Conservation (phyloP, 1,140 invertebrate genomes). For the Meloidogyne hapla region DNA sequence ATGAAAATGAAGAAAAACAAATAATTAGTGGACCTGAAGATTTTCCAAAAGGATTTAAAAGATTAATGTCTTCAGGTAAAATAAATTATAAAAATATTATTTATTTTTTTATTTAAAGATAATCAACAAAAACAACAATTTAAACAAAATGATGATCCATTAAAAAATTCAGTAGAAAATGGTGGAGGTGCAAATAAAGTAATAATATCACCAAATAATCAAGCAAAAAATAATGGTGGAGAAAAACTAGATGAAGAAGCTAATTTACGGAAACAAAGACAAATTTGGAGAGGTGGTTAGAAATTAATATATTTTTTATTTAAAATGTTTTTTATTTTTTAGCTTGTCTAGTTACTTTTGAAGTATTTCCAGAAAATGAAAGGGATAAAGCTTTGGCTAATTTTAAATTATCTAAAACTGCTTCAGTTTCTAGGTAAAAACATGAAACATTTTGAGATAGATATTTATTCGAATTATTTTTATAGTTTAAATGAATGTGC, state of each 20-base stretch:
- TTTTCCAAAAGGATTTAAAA: not conserved
- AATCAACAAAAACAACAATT: not conserved
- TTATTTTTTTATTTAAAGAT: not conserved
- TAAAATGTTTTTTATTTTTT: not conserved
- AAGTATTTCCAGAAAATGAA: conserved; percentile 9
- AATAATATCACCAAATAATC: not conserved
- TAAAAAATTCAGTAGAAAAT: not conserved
- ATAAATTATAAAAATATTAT: not conserved
- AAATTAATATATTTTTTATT: not conserved
- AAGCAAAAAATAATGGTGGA: not conserved
- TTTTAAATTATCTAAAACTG: conserved; percentile 18
- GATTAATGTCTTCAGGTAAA: conserved; percentile 6
- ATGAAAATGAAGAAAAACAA: not conserved
- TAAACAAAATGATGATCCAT: conserved; percentile 5
- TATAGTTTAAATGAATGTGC: conserved; percentile 50
- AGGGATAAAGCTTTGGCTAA: conserved; percentile 9
- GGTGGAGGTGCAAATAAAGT: not conserved
- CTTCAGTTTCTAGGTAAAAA: conserved; percentile 29
- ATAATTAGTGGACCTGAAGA: conserved; percentile 5
- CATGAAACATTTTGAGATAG: not conserved
- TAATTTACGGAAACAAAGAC: not conserved
- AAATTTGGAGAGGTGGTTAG: conserved; percentile 24
- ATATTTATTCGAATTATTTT: not conserved
- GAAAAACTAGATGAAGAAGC: conserved; percentile 3
- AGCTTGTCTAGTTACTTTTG: conserved; percentile 34